phyloP scores from a whole-genome alignment of 2,797 vertebrate species.

The Morus bassanus region DNA sequence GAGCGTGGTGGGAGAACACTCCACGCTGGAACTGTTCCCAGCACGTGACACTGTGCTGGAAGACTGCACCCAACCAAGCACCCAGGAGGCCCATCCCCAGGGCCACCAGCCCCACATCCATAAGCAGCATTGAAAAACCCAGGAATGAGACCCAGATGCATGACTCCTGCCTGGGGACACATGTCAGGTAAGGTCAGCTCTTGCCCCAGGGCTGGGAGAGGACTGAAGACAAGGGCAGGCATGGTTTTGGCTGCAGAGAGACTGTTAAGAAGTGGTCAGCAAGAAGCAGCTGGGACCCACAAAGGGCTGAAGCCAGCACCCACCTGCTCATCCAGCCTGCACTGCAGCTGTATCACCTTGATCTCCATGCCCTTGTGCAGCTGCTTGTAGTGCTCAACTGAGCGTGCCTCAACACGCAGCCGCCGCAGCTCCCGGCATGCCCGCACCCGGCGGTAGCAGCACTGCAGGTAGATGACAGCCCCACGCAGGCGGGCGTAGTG shows the following conservation, averaged over 20 bases:
- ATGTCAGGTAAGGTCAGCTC: background rate
- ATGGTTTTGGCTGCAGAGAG: background rate
- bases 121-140: background rate
- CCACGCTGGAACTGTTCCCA: background rate
- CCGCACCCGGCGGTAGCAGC: conserved; percentile 77
- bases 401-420: conserved; percentile 77
- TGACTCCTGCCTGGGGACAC: background rate
- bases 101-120: background rate
- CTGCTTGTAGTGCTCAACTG: conserved; percentile 76
- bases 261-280: accelerated
- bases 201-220: accelerated
- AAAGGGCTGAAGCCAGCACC: background rate
- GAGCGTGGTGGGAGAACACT: accelerated
- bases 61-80: background rate
- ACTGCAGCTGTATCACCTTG: conserved; percentile 82
- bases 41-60: background rate
- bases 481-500: conserved; percentile 52
- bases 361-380: conserved; percentile 85
- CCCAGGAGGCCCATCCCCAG: background rate
- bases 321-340: conserved; percentile 78
- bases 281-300: too few relatives aligned
- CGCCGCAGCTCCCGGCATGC: conserved; percentile 74
- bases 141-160: background rate
- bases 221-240: background rate
- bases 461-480: conserved; percentile 77